Percentiles rank a stretch among this genome's conserved stretches.
phyloP scores from a whole-genome alignment of 2,113 vertebrate genomes.

The Hippocampus zosterae region DNA sequence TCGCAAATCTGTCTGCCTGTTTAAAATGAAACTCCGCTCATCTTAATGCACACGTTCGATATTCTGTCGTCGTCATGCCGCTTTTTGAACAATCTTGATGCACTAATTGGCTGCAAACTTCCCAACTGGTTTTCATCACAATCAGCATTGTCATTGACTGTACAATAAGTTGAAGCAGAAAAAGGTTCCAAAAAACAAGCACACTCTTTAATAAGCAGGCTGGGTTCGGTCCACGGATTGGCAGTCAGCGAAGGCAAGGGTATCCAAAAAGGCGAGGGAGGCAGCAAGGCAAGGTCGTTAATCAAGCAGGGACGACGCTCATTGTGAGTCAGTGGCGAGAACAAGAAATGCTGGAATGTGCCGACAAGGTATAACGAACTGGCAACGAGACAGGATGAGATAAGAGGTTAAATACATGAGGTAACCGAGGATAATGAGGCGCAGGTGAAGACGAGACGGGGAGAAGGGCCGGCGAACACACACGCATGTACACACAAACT shows the following conservation, averaged over 20 bases:
- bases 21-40: conserved; percentile 40
- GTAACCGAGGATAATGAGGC: neutral
- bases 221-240: too few species aligned
- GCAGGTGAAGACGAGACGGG: neutral
- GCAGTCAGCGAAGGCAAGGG: too few species aligned
- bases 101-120: conserved; percentile 47
- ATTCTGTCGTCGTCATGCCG: conserved; percentile 15
- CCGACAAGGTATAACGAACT: neutral
- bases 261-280: too few species aligned
- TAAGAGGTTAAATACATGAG: neutral
- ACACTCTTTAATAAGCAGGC: neutral
- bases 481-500: too few species aligned
- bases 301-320: neutral
- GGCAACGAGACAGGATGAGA: neutral
- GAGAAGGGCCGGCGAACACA: neutral
- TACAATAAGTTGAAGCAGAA: neutral
- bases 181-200: neutral
- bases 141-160: neutral
- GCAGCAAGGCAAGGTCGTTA: neutral
- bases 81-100: conserved; percentile 28
- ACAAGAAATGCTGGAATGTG: neutral
- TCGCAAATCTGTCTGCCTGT: conserved; percentile 26
- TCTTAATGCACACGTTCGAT: conserved; percentile 31
- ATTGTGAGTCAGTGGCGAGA: neutral
- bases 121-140: conserved; percentile 32